Evolutionary conservation across 2,113 vertebrate genomes (phyloP), one percentile per base, ranked within the genome.

Genomic region (Pluvianellus socialis): DNA sequence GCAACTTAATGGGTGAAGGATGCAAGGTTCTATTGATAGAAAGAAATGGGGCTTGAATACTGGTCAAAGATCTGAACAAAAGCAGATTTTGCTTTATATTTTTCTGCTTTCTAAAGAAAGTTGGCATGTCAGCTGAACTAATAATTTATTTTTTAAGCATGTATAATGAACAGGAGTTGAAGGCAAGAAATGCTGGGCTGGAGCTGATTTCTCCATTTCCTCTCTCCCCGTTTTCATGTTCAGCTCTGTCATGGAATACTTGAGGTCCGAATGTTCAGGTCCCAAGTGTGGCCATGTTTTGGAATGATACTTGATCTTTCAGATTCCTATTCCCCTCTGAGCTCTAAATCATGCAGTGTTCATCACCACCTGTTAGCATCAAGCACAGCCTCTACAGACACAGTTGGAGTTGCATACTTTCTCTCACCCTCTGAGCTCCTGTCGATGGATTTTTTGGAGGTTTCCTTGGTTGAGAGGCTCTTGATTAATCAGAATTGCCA

Each of bases 301-400:
- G 94, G 88, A 96, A 95, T 0, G 95, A 94, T 30, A 97, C 83
- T 94, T 95, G 92, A 97, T 96, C 94, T 92, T 95, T 87, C 80
- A 56, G 80, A 92, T 94, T 96, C 94, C 80, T 33, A 6, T 83
- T 92, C 40, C 47, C 3, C 38, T 90, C 40, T 72, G 32, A 79
- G 85, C 73, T 88, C 83, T 94, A 77, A 93, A 77, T 68, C 92
- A 91, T 2, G 9, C 42, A 7, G 32, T n/a, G 72, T 79, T 85
- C 62, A 0, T 92, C 89, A 63, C 85, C 71, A 92, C 67, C 94
- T 86, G 76, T 93, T 96, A 97, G 92, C 73, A 87, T 87, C 80
- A 94, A 95, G 91, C 70, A 88, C 83, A 92, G 88, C 73, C 95
- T 85, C 86, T 85, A 68, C 80, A 45, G 88, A 79, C 92, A 86